Evolutionary conservation across 2,113 vertebrate species (phyloP).

Genomic region (Mystacornis crossleyi): DNA sequence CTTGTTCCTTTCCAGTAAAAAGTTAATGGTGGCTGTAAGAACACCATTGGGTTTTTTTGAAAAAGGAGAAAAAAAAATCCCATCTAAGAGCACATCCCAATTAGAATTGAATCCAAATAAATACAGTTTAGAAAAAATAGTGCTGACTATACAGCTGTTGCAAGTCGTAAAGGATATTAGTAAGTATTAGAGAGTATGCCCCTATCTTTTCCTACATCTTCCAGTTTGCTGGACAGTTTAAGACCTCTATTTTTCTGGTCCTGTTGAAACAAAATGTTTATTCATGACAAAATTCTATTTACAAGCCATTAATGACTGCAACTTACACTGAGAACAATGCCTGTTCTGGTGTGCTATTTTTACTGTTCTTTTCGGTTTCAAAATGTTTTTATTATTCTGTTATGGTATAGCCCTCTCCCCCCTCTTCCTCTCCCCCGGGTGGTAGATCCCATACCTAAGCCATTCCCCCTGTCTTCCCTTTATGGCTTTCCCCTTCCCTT

Average conservation of each 20-base stretch:
- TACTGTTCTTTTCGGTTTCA: too few relatives aligned
- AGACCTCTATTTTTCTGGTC: neutral
- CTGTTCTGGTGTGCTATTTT: too few relatives aligned
- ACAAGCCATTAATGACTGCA: neutral
- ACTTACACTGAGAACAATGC: neutral
- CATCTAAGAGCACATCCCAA: neutral
- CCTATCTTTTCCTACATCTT: neutral
- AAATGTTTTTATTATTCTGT: too few relatives aligned
- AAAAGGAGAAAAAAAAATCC: neutral
- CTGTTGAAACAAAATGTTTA: neutral
- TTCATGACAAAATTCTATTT: neutral
- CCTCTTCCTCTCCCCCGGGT: too few relatives aligned
- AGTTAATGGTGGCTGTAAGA: neutral
- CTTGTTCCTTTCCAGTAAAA: neutral
- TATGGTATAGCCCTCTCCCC: too few relatives aligned
- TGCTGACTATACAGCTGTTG: neutral
- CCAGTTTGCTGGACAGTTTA: neutral
- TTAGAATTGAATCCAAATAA: neutral
- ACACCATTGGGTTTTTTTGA: accelerated
- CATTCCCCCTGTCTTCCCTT: too few relatives aligned
- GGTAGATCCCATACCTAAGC: too few relatives aligned
- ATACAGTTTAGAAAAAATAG: neutral
- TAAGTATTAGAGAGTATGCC: neutral
- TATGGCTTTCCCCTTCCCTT: too few relatives aligned
- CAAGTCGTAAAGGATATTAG: neutral